Percentiles rank a stretch among this genome's conserved stretches.
These are phyloP conservation scores for Microcebus murinus DNA, from an alignment of 2,113 vertebrate species.

Conservation along the genomic window DNA sequence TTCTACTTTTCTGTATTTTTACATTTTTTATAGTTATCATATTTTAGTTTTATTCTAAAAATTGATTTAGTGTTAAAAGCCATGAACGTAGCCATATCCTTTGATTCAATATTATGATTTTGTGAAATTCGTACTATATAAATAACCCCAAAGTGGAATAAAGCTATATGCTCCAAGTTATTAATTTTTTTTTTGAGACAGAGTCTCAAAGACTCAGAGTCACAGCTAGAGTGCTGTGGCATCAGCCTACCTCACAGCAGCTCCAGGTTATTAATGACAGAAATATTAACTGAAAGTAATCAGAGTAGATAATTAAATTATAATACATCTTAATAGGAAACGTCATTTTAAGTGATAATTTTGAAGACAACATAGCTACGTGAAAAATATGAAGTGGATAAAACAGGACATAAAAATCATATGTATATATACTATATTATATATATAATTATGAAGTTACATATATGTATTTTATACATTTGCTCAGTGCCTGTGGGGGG, in stretches of 20 bases:
- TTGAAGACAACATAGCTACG: background rate
- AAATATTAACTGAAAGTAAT: background rate
- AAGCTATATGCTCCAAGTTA: background rate
- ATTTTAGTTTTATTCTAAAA: slow-evolving; percentile 40
- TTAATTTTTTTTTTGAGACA: too few species aligned
- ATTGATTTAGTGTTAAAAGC: background rate
- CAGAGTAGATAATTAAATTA: background rate
- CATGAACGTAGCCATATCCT: background rate
- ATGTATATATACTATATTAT: too few species aligned
- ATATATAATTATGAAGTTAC: background rate
- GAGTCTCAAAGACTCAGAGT: too few species aligned
- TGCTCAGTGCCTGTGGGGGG: background rate
- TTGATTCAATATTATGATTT: slow-evolving; percentile 8
- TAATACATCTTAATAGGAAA: background rate
- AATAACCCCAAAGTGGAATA: background rate
- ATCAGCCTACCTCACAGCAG: too few species aligned
- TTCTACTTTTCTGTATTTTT: slow-evolving; percentile 5
- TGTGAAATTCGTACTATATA: slow-evolving; percentile 33
- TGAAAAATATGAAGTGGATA: background rate
- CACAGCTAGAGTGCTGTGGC: too few species aligned
- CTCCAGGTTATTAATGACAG: background rate
- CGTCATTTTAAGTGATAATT: background rate
- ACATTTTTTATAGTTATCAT: background rate
- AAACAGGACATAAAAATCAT: background rate
- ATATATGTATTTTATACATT: background rate